phyloP scores from a whole-genome alignment of 2,113 vertebrate genomes.

The Phrynocephalus versicolor region DNA sequence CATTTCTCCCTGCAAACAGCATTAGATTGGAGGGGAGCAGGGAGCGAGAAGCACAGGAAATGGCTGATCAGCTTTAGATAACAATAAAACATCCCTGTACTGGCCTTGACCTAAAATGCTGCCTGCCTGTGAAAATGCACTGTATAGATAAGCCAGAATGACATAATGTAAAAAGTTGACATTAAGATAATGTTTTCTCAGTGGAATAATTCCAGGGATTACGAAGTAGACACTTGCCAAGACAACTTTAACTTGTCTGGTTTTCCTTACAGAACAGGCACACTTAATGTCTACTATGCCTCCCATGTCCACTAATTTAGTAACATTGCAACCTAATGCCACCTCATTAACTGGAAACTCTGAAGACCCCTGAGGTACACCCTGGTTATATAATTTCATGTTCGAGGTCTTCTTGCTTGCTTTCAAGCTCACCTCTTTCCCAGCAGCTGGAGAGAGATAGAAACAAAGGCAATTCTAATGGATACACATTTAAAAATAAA shows the following conservation, averaged over 20 bases:
- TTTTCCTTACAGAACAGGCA: neutral
- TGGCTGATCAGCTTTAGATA: neutral
- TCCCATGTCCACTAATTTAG: neutral
- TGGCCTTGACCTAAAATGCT: neutral
- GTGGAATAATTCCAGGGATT: neutral
- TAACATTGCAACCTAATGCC: neutral
- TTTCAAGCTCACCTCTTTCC: constrained; percentile 17
- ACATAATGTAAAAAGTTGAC: neutral
- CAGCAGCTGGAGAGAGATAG: constrained; percentile 18
- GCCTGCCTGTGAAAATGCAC: neutral
- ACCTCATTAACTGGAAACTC: constrained; percentile 14
- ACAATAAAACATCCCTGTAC: neutral
- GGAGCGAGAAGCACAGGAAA: neutral
- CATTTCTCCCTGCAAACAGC: neutral
- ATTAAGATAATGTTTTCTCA: neutral
- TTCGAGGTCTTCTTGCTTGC: constrained; percentile 11
- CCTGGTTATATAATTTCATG: constrained; percentile 18
- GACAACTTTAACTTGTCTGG: constrained; percentile 9
- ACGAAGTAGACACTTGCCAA: neutral
- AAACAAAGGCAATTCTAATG: constrained; percentile 12
- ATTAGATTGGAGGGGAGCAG: neutral
- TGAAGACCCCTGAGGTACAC: constrained; percentile 2
- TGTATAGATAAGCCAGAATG: neutral
- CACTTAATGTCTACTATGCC: neutral
- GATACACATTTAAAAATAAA: constrained; percentile 24